phyloP scores from a whole-genome alignment of 1,140 invertebrate genomes.

The Hylaeus volcanicus region DNA sequence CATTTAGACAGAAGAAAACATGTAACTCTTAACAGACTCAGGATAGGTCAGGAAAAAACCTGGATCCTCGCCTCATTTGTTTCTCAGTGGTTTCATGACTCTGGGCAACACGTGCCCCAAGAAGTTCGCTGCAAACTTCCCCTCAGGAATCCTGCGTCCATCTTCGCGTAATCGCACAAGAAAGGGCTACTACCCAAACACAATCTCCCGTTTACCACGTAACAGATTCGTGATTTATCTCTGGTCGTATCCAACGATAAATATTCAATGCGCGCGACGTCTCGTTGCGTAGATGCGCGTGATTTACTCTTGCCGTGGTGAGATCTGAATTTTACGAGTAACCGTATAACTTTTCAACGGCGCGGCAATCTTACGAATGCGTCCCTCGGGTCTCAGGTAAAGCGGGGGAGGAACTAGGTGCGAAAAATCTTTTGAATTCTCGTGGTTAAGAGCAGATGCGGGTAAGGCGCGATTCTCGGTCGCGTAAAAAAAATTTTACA shows the following conservation, averaged over 20 bases:
- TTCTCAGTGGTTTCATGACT: too few species aligned
- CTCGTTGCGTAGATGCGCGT: constrained; percentile 22
- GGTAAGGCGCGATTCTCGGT: not conserved
- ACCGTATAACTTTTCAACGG: constrained; percentile 23
- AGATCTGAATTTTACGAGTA: constrained; percentile 35
- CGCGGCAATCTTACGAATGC: constrained; percentile 29
- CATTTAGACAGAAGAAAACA: too few species aligned
- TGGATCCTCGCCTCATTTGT: too few species aligned
- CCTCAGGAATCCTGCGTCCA: too few species aligned
- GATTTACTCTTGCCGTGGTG: constrained; percentile 13
- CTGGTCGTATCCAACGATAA: not conserved
- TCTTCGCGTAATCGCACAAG: not conserved
- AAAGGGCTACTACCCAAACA: not conserved
- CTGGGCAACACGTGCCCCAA: too few species aligned
- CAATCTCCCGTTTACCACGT: not conserved
- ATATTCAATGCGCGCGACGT: constrained; percentile 10
- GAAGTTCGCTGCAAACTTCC: too few species aligned
- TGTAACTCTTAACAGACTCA: too few species aligned
- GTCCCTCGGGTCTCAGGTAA: constrained; percentile 11
- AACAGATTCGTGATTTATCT: constrained; percentile 1
- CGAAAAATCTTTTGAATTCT: not conserved
- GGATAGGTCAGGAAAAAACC: too few species aligned
- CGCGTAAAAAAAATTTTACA: constrained; percentile 23
- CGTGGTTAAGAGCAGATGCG: not conserved
- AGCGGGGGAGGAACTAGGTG: not conserved